Base-by-base conservation (phyloP, 2,888 invertebrate species). In the Plusia festucae region DNA sequence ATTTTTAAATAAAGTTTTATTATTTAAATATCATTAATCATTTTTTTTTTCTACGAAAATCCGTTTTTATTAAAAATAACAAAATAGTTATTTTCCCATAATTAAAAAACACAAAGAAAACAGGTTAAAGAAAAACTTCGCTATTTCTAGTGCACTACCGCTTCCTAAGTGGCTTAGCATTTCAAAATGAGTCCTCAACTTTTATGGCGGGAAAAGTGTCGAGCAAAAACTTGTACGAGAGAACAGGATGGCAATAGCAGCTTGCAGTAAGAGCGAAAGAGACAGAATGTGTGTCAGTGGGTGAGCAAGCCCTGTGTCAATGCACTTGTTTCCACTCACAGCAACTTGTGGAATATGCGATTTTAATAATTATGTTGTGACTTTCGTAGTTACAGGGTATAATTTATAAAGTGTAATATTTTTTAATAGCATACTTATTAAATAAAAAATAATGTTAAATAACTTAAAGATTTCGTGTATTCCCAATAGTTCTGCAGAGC, bases 241-340 rank as follows among this genome's bases (percentile, higher is more conserved):
- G 83, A 90, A 53, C 54, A 84, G 80, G 90, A 91, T 54, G 65
- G 44, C 24, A 73, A 85, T 71, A 64, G 24, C 70, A 6, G 55
- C 51, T 24, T 7, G 34, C 9, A 13, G 65, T 65, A 76, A 54
- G 88, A 85, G 85, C 55, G 90, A 89, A 80, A 84, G 84, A 83
- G 88, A 85, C 27, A 69, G 62, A 82, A 91, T 88, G 84, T 92
- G 85, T 93, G 94, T 93, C 88, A 94, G 91, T 94, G 87, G 93
- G 93, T 91, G 88, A 90, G 80, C 81, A 73, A 81, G 86, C 82
- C 85, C 83, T 84, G 85, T 85, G 93, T 91, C 91, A 89, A 90
- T 87, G 91, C 89, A 90, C 91, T 90, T 86, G 87, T 40, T 40
- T n/a, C 40, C 80, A 65, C 52, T 71, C 71, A 65, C 66, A 61